Conservation (phyloP, 2,888 invertebrate species). For the Hoplodrina blanda region DNA sequence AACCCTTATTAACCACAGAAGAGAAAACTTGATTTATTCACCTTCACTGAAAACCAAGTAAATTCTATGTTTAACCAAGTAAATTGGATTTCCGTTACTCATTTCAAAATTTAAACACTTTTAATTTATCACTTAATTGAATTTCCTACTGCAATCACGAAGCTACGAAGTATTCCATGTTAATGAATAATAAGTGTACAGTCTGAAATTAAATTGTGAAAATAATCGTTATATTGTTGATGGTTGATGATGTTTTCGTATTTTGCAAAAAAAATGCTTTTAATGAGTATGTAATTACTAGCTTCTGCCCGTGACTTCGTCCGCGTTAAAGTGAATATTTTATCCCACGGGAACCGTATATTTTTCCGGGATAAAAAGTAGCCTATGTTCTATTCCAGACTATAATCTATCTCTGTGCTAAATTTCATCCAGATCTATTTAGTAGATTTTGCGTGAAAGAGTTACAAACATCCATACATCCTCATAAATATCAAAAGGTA, state of each 20-base stretch:
- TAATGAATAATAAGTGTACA: conserved; percentile 9
- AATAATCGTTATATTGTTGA: neutral
- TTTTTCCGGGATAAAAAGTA: too few relatives aligned
- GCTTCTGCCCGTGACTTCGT: too few relatives aligned
- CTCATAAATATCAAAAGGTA: too few relatives aligned
- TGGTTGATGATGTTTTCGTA: conserved; percentile 1
- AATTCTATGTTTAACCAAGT: conserved; percentile 3
- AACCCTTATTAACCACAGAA: neutral
- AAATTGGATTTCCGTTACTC: conserved; percentile 24
- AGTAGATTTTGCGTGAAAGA: too few relatives aligned
- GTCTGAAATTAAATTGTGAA: conserved; percentile 1
- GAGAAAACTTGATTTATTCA: neutral
- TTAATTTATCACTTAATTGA: conserved; percentile 24
- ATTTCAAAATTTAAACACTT: conserved; percentile 23
- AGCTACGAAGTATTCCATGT: conserved; percentile 7
- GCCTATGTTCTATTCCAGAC: too few relatives aligned
- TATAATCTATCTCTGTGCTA: too few relatives aligned
- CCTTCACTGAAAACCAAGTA: conserved; percentile 2
- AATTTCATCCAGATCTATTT: too few relatives aligned
- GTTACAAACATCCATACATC: too few relatives aligned
- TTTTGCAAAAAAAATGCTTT: neutral
- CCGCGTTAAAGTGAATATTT: too few relatives aligned
- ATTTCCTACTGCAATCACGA: conserved; percentile 23
- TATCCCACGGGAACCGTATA: too few relatives aligned
- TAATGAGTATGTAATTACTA: too few relatives aligned